Percentiles rank a stretch among this genome's conserved stretches.
Conservation (phyloP, 2,797 vertebrate species). For the Smutsia temminckii region DNA sequence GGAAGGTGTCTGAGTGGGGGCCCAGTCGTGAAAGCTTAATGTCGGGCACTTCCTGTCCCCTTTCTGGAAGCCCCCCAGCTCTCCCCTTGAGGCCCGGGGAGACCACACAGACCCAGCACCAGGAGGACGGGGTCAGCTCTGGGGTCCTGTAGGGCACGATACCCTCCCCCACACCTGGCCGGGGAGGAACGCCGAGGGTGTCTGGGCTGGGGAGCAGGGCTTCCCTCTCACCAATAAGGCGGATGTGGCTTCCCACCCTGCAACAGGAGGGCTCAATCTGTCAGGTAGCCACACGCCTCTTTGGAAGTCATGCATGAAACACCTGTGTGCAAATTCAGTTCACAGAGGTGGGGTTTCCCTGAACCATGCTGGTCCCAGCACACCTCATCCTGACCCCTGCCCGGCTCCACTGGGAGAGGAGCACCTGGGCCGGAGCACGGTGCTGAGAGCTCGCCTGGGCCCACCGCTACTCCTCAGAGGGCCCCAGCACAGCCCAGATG, state of each 20-base stretch:
- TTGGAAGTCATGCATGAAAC: neutral
- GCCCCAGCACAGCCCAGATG: neutral
- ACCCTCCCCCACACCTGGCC: neutral
- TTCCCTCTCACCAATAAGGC: rapidly evolving
- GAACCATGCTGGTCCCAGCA: no score
- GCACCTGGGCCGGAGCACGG: rapidly evolving
- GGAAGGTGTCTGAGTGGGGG: no score
- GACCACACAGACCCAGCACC: rapidly evolving
- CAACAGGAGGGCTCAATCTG: rapidly evolving
- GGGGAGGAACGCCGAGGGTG: neutral
- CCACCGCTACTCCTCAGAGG: neutral
- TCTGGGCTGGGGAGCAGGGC: neutral
- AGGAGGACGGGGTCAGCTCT: neutral
- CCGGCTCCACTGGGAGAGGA: rapidly evolving
- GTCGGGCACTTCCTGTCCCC: neutral
- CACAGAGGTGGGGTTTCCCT: neutral
- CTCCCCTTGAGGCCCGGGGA: neutral
- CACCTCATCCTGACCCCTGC: neutral
- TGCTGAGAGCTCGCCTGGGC: no score
- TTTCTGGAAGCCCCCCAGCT: neutral
- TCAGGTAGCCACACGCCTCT: rapidly evolving
- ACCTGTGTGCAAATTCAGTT: neutral
- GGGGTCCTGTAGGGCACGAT: neutral
- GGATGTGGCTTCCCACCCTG: neutral
- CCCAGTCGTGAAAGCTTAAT: rapidly evolving